phyloP scores from a whole-genome alignment of 1,140 invertebrate species.

The Drosophila bocqueti region DNA sequence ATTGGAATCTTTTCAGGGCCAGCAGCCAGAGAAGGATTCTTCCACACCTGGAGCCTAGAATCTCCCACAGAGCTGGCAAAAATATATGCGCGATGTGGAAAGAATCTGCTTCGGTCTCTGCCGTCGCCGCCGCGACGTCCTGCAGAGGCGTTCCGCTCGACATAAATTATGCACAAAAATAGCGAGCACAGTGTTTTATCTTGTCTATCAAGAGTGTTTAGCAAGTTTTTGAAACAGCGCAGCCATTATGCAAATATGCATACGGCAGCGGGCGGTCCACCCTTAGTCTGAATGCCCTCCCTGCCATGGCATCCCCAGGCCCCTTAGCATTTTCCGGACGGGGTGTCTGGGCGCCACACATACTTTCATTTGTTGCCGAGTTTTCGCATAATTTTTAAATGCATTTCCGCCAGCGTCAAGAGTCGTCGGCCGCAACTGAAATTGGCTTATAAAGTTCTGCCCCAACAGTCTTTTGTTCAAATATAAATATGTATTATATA shows the following conservation, averaged over 20 bases:
- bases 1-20: slow-evolving; percentile 58
- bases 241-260: slow-evolving; percentile 84
- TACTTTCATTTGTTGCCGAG: slow-evolving; percentile 61
- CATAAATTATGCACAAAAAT: slow-evolving; percentile 83
- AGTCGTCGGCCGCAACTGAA: slow-evolving; percentile 49
- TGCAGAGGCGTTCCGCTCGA: slow-evolving; percentile 26
- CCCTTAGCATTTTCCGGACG: slow-evolving; percentile 3
- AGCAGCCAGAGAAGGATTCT: background rate
- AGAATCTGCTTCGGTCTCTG: background rate
- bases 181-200: slow-evolving; percentile 77
- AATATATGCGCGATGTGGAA: slow-evolving; percentile 34
- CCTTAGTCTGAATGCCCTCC: slow-evolving; percentile 6
- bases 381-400: slow-evolving; percentile 76
- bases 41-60: slow-evolving; percentile 2
- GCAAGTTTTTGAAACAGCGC: slow-evolving; percentile 81
- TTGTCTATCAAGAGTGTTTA: slow-evolving; percentile 84
- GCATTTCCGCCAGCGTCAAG: slow-evolving; percentile 65
- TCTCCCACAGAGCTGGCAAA: slow-evolving; percentile 38
- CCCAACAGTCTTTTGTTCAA: background rate
- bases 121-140: slow-evolving; percentile 5
- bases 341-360: slow-evolving; percentile 22
- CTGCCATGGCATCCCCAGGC: background rate
- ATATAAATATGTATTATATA: background rate
- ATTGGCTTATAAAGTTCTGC: slow-evolving; percentile 55
- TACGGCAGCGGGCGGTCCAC: slow-evolving; percentile 57